phyloP scores from a whole-genome alignment of 2,888 invertebrate species.

The Cephus pygmeus region DNA sequence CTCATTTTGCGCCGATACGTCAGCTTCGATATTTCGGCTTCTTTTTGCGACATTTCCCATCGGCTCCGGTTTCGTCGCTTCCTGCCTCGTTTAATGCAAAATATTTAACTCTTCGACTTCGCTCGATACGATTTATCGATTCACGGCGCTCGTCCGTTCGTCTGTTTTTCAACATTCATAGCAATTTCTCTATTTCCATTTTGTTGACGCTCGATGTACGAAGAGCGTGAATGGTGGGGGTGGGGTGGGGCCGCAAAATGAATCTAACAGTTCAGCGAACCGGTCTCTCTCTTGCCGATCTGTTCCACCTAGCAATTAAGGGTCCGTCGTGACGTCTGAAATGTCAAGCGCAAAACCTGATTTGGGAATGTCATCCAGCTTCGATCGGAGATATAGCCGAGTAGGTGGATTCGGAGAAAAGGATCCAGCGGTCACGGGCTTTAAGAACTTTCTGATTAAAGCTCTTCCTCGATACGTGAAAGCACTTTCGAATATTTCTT shows the following conservation, averaged over 20 bases:
- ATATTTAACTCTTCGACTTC: not conserved
- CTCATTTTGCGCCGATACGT: not conserved
- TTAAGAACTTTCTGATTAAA: not conserved
- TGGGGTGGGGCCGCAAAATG: not conserved
- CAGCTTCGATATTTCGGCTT: not conserved
- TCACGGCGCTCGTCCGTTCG: not conserved
- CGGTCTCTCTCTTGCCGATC: not conserved
- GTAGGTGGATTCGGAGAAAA: not conserved
- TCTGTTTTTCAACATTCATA: not conserved
- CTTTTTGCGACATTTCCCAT: not conserved
- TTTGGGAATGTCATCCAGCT: constrained; percentile 46
- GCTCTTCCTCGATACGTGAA: not conserved
- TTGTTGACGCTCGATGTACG: not conserved
- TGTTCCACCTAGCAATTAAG: constrained; percentile 27
- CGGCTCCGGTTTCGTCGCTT: not conserved
- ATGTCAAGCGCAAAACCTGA: constrained; percentile 52
- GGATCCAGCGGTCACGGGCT: not conserved
- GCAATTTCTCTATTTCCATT: not conserved
- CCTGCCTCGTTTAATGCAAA: not conserved
- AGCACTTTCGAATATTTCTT: not conserved
- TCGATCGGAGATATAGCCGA: not conserved
- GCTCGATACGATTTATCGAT: not conserved
- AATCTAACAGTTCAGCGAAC: not conserved
- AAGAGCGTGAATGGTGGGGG: not conserved
- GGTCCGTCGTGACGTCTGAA: constrained; percentile 30